A percentile compares a stretch with the other conserved stretches of the same genome.
Conservation (phyloP, 1,140 invertebrate genomes). For the Caenorhabditis tropicalis region DNA sequence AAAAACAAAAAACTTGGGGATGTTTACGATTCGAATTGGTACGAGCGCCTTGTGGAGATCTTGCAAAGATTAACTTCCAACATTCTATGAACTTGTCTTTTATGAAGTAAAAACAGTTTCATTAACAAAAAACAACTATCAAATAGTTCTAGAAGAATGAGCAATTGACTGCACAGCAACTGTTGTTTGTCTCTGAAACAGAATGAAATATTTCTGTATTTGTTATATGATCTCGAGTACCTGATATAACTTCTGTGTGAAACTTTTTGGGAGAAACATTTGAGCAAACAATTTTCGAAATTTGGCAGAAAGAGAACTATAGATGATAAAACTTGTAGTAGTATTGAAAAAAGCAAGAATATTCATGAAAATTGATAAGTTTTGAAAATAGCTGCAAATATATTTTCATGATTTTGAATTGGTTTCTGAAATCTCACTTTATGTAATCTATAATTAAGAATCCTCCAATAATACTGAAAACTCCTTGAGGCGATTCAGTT, state of each 20-base stretch:
- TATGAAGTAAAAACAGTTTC: neutral
- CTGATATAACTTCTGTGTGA: neutral
- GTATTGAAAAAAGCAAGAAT: conserved; percentile 1
- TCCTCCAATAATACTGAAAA: neutral
- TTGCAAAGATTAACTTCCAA: conserved; percentile 31
- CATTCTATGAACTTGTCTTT: neutral
- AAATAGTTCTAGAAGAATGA: neutral
- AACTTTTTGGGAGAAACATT: neutral
- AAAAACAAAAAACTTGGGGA: conserved; percentile 17
- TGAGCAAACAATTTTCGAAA: neutral
- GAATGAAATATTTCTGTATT: neutral
- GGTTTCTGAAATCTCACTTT: neutral
- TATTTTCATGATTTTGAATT: neutral
- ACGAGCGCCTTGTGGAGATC: conserved; percentile 14
- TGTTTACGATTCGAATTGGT: conserved; percentile 30
- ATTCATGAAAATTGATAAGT: conserved; percentile 32
- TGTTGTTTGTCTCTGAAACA: neutral
- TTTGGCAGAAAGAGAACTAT: neutral
- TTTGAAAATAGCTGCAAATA: neutral
- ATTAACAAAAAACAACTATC: too few species aligned
- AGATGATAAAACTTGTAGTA: conserved; percentile 13
- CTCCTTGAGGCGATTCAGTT: conserved; percentile 24
- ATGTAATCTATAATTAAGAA: neutral
- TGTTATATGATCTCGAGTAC: neutral
- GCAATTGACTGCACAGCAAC: neutral